Conservation (phyloP, 1,140 invertebrate species). For the Lucilia cuprina region DNA sequence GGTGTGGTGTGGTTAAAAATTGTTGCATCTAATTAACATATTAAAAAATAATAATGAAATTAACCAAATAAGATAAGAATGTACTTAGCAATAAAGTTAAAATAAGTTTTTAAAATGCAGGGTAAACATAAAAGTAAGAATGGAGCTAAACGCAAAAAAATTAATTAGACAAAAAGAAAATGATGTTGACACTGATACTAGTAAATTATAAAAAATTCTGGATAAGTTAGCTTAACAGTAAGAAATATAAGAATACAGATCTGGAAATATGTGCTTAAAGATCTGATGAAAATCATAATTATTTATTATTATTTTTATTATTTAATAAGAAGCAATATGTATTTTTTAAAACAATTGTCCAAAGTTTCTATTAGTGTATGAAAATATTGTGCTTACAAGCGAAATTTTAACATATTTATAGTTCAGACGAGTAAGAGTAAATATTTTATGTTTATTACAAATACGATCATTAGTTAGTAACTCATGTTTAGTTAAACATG, state of each 20-base stretch:
- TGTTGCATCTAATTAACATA: background rate
- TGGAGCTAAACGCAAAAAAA: background rate
- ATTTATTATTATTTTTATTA: too few relatives aligned
- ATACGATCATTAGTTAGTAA: background rate
- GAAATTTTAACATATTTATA: too few relatives aligned
- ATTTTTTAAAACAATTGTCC: too few relatives aligned
- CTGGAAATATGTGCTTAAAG: too few relatives aligned
- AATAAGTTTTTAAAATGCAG: background rate
- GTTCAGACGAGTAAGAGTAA: too few relatives aligned
- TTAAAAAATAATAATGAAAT: background rate
- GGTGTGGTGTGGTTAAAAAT: background rate
- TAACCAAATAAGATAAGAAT: background rate
- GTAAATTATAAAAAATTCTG: background rate
- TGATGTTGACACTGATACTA: background rate
- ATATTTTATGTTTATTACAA: too few relatives aligned
- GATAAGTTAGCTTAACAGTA: background rate
- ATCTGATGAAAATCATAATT: too few relatives aligned
- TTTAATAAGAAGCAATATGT: too few relatives aligned
- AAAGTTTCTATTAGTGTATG: too few relatives aligned
- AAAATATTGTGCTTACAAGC: too few relatives aligned
- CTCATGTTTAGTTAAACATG: background rate
- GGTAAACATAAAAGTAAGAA: background rate
- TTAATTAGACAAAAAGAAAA: background rate
- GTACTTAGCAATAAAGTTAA: background rate
- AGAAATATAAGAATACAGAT: background rate